Conservation (phyloP, 1,140 invertebrate species). For the Homalodisca vitripennis region DNA sequence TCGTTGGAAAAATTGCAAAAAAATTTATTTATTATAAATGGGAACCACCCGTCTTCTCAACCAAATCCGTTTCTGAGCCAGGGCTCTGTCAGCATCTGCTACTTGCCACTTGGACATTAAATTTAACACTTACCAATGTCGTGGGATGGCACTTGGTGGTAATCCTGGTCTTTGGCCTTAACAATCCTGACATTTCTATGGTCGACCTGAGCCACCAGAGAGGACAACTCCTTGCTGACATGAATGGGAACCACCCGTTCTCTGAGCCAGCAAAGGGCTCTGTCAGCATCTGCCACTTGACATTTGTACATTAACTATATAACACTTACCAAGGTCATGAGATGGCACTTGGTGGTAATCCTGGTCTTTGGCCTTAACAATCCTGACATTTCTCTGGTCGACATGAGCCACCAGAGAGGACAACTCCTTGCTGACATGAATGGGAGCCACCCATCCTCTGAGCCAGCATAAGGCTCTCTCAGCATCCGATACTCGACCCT, state of each 20-base stretch:
- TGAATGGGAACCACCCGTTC: conserved; percentile 40
- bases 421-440: conserved; percentile 50
- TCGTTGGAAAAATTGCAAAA: too few species aligned
- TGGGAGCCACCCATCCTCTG: conserved; percentile 39
- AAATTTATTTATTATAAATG: too few species aligned
- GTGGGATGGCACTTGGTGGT: conserved; percentile 22
- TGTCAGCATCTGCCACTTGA: conserved; percentile 48
- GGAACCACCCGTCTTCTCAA: too few species aligned
- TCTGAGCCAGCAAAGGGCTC: neutral
- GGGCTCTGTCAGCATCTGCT: too few species aligned
- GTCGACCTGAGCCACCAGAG: conserved; percentile 16
- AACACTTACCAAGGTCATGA: conserved; percentile 7
- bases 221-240: conserved; percentile 49
- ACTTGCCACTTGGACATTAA: too few species aligned
- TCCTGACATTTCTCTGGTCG: conserved; percentile 18
- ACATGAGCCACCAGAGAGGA: conserved; percentile 15
- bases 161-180: conserved; percentile 5
- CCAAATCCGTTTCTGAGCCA: too few species aligned
- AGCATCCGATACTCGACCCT: conserved; percentile 50
- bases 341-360: conserved; percentile 55
- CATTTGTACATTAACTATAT: conserved; percentile 55
- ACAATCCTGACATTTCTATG: conserved; percentile 18
- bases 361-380: conserved; percentile 52
- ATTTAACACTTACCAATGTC: conserved; percentile 3
- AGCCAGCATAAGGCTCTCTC: neutral